Percentiles rank a stretch among this genome's conserved stretches.
These are phyloP conservation scores for Drosophila dives DNA, from an alignment of 2,888 invertebrate genomes.

Conservation along the genomic window DNA sequence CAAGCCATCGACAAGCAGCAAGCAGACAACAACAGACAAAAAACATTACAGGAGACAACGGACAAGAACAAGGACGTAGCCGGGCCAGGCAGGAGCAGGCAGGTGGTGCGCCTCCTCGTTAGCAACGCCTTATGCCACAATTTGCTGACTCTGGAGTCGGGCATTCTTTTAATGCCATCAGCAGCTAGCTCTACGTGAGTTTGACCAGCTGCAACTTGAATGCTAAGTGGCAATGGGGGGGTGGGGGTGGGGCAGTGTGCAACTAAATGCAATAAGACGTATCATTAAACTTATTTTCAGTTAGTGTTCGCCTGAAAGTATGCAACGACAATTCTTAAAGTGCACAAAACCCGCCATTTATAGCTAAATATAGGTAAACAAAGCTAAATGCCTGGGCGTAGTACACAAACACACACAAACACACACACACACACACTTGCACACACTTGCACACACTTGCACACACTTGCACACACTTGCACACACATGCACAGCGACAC, in stretches of 20 bases:
- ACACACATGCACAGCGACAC: slow-evolving; percentile 8
- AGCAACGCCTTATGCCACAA: slow-evolving; percentile 61
- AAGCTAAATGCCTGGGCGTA: slow-evolving; percentile 12
- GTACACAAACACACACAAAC: neutral
- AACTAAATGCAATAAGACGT: slow-evolving; percentile 77
- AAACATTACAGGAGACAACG: slow-evolving; percentile 9
- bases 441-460: slow-evolving; percentile 2
- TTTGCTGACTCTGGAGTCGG: slow-evolving; percentile 67
- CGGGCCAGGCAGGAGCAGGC: neutral
- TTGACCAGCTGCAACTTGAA: slow-evolving; percentile 70
- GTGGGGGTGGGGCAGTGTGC: neutral
- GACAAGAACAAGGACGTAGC: slow-evolving; percentile 2
- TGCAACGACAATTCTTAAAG: slow-evolving; percentile 43
- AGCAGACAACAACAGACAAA: slow-evolving; percentile 17
- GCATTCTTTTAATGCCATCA: slow-evolving; percentile 56
- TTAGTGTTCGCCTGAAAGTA: slow-evolving; percentile 41
- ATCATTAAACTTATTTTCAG: slow-evolving; percentile 61
- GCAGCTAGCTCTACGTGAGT: slow-evolving; percentile 43
- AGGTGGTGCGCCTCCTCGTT: slow-evolving; percentile 33
- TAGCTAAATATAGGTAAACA: slow-evolving; percentile 19
- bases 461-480: neutral
- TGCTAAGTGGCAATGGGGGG: neutral
- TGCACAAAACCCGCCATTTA: slow-evolving; percentile 13
- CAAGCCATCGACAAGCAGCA: slow-evolving; percentile 27
- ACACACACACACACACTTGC: neutral